Evolutionary conservation across 2,888 invertebrate species (phyloP), one percentile per base, ranked within the genome.

Genomic region (Oligia strigilis): DNA sequence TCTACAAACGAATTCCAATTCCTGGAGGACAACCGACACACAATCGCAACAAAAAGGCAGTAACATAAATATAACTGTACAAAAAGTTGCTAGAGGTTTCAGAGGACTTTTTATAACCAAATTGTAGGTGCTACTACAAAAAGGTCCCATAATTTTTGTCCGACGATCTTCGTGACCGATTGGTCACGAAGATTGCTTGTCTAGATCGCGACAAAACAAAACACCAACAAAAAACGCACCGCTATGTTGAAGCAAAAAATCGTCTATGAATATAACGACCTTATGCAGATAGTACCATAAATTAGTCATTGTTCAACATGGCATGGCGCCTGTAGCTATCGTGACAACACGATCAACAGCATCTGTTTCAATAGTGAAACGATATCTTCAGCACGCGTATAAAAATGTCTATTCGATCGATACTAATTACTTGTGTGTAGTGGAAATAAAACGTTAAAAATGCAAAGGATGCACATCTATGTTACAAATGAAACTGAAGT

Each of bases 301-400:
- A 90, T 91, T 89, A 89, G 88, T 88, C 85, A 91, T 91, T 89
- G 91, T 90, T 81, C 78, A 84, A 89, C 90, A 66, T 69, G 79
- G 77, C 73, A 67, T 71, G 82, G 83, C 74, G 81, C 72, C 66
- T 76, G 77, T 46, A 55, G 70, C 52, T 80, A 67, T 76, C 75
- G 78, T 81, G 69, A 74, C 73, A 72, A 65, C n/a, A 58, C 73
- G 77, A 76, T 49, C 40, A 65, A 67, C 72, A 78, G 75, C 84
- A 85, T 87, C 84, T 89, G 86, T 85, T 81, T 65, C 71, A 84
- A 83, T 76, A 86, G 75, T 67, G 78, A 84, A 78, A 81, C 36
- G 71, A 81, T 85, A 86, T 82, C 76, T 82, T 79, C 72, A 79
- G 67, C 77, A 76, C 60, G 79, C 80, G 81, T 66, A 70, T 74